phyloP scores from a whole-genome alignment of 2,888 invertebrate species.

The Hyalella azteca region DNA sequence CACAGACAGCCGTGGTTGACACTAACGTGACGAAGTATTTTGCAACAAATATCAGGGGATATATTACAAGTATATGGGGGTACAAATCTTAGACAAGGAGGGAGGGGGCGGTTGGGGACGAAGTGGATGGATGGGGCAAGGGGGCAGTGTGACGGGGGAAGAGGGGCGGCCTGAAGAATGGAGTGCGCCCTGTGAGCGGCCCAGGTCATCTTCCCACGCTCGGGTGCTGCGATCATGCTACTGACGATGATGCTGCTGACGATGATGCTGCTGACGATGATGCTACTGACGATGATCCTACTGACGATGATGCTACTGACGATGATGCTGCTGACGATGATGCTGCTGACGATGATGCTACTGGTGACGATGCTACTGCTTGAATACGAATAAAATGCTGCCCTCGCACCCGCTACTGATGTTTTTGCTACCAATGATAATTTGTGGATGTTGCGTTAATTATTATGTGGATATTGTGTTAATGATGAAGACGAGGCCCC shows the following conservation, averaged over 20 bases:
- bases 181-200: background rate
- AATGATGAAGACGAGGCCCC: no score
- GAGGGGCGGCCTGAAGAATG: background rate
- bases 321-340: background rate
- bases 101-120: background rate
- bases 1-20: no score
- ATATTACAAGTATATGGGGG: no score
- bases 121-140: background rate
- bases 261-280: background rate
- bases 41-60: no score
- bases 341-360: no score
- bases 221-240: background rate
- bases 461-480: no score
- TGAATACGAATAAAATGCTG: no score
- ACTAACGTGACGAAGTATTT: no score
- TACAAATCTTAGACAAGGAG: no score
- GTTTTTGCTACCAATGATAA: background rate
- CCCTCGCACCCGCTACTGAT: no score
- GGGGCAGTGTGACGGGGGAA: background rate
- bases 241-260: background rate
- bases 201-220: constrained; percentile 11
- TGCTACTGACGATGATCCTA: background rate
- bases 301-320: background rate
- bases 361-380: no score
- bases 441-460: no score